phyloP scores from a whole-genome alignment of 2,797 vertebrate species.

The Fistularia commersonii region DNA sequence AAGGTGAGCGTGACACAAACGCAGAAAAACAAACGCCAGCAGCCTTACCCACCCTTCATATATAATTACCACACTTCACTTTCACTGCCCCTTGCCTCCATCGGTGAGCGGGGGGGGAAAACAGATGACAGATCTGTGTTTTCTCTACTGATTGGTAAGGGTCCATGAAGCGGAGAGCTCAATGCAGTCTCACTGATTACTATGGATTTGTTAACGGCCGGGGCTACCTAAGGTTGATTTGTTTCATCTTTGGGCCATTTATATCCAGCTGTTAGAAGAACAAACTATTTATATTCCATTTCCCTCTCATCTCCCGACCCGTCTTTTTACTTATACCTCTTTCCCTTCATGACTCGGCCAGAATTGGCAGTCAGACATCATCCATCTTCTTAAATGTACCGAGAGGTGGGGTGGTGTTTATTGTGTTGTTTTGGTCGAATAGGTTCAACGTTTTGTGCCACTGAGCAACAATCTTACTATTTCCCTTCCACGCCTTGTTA shows the following conservation, averaged over 20 bases:
- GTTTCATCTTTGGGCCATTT: slow-evolving; percentile 74
- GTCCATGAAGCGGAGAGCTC: slow-evolving; percentile 67
- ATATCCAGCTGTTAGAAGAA: slow-evolving; percentile 60
- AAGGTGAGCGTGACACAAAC: slow-evolving; percentile 39
- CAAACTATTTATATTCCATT: slow-evolving; percentile 50
- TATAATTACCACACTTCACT: slow-evolving; percentile 46
- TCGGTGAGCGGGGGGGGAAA: slow-evolving; percentile 50
- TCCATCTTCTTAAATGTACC: slow-evolving; percentile 9
- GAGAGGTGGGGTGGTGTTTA: slow-evolving; percentile 15
- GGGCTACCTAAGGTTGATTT: slow-evolving; percentile 69
- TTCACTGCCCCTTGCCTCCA: slow-evolving; percentile 38
- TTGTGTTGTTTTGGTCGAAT: slow-evolving; percentile 6
- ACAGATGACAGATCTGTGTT: slow-evolving; percentile 69
- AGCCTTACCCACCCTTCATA: slow-evolving; percentile 22
- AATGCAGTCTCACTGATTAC: slow-evolving; percentile 73
- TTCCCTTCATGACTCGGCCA: slow-evolving; percentile 23
- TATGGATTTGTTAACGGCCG: slow-evolving; percentile 68
- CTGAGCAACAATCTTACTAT: slow-evolving; percentile 5
- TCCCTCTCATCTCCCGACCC: slow-evolving; percentile 2
- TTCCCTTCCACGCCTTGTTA: slow-evolving; percentile 5
- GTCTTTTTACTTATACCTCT: slow-evolving; percentile 13
- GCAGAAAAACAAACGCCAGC: slow-evolving; percentile 9
- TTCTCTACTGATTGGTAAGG: slow-evolving; percentile 67
- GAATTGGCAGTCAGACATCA: slow-evolving; percentile 15
- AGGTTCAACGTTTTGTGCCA: slow-evolving; percentile 18